Conservation (phyloP, 2,888 invertebrate species). For the Phlogophora meticulosa region DNA sequence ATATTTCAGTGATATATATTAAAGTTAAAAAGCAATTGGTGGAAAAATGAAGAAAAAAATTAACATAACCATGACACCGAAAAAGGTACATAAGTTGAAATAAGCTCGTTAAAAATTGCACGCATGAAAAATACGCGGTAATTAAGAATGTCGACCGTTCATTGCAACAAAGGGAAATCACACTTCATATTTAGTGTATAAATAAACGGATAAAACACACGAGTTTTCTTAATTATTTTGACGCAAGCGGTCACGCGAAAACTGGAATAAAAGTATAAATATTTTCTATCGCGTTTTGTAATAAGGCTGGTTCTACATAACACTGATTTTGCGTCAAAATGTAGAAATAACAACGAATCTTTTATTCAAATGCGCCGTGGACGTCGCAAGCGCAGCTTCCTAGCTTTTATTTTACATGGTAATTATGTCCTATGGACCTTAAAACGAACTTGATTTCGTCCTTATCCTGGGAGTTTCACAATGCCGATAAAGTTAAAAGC, state of each 20-base stretch:
- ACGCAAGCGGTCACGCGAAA: slow-evolving; percentile 57
- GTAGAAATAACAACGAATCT: neutral
- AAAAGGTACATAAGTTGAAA: slow-evolving; percentile 71
- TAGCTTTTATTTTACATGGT: neutral
- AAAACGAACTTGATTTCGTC: neutral
- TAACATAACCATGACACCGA: slow-evolving; percentile 68
- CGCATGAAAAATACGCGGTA: slow-evolving; percentile 14
- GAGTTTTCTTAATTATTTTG: slow-evolving; percentile 50
- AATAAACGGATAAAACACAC: slow-evolving; percentile 13
- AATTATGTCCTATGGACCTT: neutral
- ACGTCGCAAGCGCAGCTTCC: slow-evolving; percentile 15
- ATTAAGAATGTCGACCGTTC: slow-evolving; percentile 17
- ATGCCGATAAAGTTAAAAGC: neutral
- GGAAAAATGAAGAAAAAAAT: slow-evolving; percentile 75
- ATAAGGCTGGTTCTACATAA: slow-evolving; percentile 40
- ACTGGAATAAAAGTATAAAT: slow-evolving; percentile 49
- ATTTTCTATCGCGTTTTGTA: slow-evolving; percentile 36
- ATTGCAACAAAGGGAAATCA: slow-evolving; percentile 31
- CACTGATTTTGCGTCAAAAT: neutral
- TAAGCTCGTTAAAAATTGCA: neutral
- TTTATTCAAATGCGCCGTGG: neutral
- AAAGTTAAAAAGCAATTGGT: slow-evolving; percentile 5
- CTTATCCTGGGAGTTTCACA: neutral
- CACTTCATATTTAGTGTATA: slow-evolving; percentile 30
- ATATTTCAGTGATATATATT: slow-evolving; percentile 32